Percentiles rank a stretch among this genome's conserved stretches.
phyloP scores from a whole-genome alignment of 1,140 invertebrate species.

The Archivesica marissinica region DNA sequence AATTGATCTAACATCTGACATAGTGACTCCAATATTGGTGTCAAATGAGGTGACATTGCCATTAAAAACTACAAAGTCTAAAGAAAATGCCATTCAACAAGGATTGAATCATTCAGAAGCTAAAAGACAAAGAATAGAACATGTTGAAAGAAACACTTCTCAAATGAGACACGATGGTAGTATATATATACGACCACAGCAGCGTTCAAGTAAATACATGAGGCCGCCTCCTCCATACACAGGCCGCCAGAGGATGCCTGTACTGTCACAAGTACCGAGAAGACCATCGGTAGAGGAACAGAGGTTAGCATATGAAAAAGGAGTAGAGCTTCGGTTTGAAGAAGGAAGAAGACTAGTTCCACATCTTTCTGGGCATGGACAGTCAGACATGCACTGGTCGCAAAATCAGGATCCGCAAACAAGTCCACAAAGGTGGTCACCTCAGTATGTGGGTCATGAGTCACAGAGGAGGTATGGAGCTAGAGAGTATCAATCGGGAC shows the following conservation, averaged over 20 bases:
- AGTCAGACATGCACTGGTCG: neutral
- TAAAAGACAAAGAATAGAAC: constrained; percentile 25
- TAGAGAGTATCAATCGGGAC: neutral
- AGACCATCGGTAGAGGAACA: neutral
- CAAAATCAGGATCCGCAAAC: neutral
- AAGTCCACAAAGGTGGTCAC: neutral
- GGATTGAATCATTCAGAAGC: constrained; percentile 8
- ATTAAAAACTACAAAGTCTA: neutral
- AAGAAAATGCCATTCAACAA: constrained; percentile 31
- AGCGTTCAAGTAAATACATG: neutral
- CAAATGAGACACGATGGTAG: neutral
- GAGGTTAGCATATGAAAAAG: neutral
- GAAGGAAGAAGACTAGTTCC: neutral
- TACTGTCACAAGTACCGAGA: constrained; percentile 4
- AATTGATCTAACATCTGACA: constrained; percentile 26
- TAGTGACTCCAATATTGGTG: too few relatives aligned
- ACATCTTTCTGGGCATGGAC: neutral
- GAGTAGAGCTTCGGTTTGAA: neutral
- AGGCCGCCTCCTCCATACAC: constrained; percentile 25
- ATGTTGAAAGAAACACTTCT: neutral
- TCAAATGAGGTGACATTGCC: neutral
- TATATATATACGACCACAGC: neutral
- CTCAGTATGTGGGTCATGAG: neutral
- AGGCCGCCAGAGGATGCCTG: constrained; percentile 24
- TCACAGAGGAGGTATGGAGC: neutral